Conservation (phyloP, 2,113 vertebrate species). For the Chlorodrepanis virens region DNA sequence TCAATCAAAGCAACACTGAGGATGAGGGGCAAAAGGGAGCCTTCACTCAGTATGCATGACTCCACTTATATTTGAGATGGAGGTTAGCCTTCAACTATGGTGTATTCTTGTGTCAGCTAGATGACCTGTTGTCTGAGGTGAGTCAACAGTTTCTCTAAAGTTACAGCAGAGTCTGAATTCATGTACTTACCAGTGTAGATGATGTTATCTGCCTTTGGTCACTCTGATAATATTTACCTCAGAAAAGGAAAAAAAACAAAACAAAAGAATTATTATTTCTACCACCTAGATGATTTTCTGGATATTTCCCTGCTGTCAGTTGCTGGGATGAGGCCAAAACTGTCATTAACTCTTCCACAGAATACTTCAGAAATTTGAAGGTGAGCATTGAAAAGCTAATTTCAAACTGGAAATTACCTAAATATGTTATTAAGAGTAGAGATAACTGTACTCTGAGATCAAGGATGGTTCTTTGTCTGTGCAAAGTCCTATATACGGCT, state of each 20-base stretch:
- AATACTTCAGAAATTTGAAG: not conserved
- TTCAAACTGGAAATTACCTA: not conserved
- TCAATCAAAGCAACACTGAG: not conserved
- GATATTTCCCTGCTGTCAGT: not conserved
- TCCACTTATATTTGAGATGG: not conserved
- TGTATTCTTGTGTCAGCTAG: not conserved
- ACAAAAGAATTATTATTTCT: not conserved
- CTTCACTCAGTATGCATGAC: rapidly evolving
- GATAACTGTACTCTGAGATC: not conserved
- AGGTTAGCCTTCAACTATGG: not conserved
- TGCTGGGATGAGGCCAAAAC: not conserved
- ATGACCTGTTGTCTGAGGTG: not conserved
- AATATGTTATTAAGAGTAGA: not conserved
- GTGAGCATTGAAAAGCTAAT: not conserved
- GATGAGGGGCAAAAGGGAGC: not conserved
- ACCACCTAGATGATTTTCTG: not conserved
- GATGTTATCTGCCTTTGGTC: not conserved
- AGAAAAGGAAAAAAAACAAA: not conserved
- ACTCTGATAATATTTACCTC: not conserved
- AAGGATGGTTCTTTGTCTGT: not conserved
- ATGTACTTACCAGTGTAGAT: not conserved
- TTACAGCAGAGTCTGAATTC: not conserved
- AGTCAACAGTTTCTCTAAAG: not conserved
- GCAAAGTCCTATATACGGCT: not conserved
- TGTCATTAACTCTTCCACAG: rapidly evolving